Evolutionary conservation across 2,888 invertebrate species (phyloP).

Genomic region (Strigamia maritima): DNA sequence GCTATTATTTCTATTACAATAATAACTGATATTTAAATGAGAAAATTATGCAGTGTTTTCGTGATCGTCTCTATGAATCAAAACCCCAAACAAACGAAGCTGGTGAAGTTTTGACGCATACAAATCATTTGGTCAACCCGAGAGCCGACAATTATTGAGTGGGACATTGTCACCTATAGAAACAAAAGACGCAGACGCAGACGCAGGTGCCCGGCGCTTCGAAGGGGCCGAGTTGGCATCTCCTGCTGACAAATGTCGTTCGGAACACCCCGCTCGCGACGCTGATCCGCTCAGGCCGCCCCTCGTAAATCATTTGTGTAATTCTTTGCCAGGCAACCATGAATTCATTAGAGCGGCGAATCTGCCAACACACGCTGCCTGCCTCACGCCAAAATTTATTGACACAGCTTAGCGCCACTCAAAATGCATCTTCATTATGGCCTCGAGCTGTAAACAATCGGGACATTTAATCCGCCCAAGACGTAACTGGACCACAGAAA

Average conservation of each 20-base stretch:
- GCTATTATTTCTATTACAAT: no score
- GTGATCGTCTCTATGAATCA: no score
- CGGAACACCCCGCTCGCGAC: conserved; percentile 35
- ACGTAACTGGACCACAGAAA: background rate
- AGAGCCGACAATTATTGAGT: background rate
- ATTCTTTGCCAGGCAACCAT: conserved; percentile 37
- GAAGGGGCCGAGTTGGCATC: conserved; percentile 1
- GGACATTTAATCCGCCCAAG: conserved; percentile 12
- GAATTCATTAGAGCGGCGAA: conserved; percentile 37
- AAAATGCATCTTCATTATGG: conserved; percentile 39
- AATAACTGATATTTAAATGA: no score
- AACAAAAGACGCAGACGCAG: conserved; percentile 6
- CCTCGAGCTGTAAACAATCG: conserved; percentile 37
- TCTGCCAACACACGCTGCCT: conserved; percentile 26
- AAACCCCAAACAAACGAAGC: no score
- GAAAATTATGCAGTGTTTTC: no score
- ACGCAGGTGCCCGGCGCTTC: background rate
- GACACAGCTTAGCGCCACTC: conserved; percentile 39
- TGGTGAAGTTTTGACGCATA: no score
- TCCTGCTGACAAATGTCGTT: conserved; percentile 35
- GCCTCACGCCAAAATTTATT: conserved; percentile 33
- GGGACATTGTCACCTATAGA: background rate
- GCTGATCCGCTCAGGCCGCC: conserved; percentile 34
- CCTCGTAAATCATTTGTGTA: conserved; percentile 37
- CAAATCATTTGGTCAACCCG: background rate